Base-by-base conservation (phyloP, 2,113 vertebrate species). In the Phylloscopus trochiloides region DNA sequence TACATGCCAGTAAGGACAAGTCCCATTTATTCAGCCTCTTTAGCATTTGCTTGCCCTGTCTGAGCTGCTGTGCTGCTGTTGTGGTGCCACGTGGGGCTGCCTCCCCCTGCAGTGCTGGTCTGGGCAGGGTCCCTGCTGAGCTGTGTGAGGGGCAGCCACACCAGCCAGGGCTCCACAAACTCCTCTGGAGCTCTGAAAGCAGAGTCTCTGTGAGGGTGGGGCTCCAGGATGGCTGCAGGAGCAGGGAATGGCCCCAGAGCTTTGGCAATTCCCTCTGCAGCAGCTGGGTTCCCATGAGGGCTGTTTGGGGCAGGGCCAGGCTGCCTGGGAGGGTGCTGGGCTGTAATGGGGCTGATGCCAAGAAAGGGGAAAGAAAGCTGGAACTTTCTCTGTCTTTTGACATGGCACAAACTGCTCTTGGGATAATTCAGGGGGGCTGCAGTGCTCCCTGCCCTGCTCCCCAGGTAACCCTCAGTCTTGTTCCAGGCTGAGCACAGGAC, bases 401-500 rank as follows among this genome's bases (percentile, higher is more conserved):
- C 5, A 1, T 12, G 50, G 26, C 43, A 26, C 55, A 26, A 4
- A 4, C 19, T 34, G 34, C 32, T 2, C 19, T 28, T 7, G 20
- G 48, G 59, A 1, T 6, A 3, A 3, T 6, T 31, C 54, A 28
- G 50, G 42, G 26, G 57, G 38, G 50, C 21, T 62, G 2, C 2
- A 1, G 70, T 75, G n/a, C 42, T 48, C 75, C 79, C 67, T 88
- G 78, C 8, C 74, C 83, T 66, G 48, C 13, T 67, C 38, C 15
- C 59, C 24, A n/a, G 84, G 18, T 94, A 20, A 75, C 45, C 26
- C 59, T 73, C n/a, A 34, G 8, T 42, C 45, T 51, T 92, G 79
- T 78, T 92, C 3, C 97, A 99, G 99, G 99, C 99, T 11, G 99
- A 99, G 68, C 99, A 99, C 95, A 98, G 99, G 78, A 99, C 99